A percentile compares a stretch with the other conserved stretches of the same genome.
phyloP scores from a whole-genome alignment of 2,888 invertebrate genomes.

The Catocala fraxini region DNA sequence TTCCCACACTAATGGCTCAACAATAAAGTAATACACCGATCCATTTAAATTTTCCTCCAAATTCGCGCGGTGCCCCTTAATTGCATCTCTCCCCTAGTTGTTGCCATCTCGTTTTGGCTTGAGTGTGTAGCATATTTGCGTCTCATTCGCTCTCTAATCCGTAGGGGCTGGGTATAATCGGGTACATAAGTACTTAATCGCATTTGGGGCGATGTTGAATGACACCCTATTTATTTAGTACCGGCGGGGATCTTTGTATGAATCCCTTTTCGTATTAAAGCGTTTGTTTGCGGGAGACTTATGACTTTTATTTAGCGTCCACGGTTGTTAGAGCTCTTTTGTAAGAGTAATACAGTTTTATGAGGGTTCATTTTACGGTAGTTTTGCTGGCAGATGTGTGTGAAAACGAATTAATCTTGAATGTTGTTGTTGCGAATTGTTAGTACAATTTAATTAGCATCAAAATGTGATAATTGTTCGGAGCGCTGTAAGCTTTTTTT shows the following conservation, averaged over 20 bases:
- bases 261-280: constrained; percentile 74
- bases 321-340: constrained; percentile 58
- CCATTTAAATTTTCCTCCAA: constrained; percentile 85
- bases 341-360: constrained; percentile 43
- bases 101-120: constrained; percentile 59
- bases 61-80: constrained; percentile 83
- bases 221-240: constrained; percentile 82
- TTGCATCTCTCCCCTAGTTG: constrained; percentile 79
- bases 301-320: constrained; percentile 72
- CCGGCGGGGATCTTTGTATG: constrained; percentile 58
- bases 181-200: constrained; percentile 87
- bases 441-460: constrained; percentile 78
- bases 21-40: constrained; percentile 87
- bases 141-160: constrained; percentile 65
- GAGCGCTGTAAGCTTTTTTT: constrained; percentile 50
- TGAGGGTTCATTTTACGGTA: constrained; percentile 60
- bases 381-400: constrained; percentile 55
- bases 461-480: constrained; percentile 79
- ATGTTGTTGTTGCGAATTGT: constrained; percentile 65
- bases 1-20: constrained; percentile 81
- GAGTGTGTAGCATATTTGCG: constrained; percentile 43
- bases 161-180: constrained; percentile 77
- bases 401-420: constrained; percentile 68
- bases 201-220: constrained; percentile 78
- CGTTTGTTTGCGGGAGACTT: constrained; percentile 80